phyloP scores from a whole-genome alignment of 2,113 vertebrate species.

The Paradisaea rubra region DNA sequence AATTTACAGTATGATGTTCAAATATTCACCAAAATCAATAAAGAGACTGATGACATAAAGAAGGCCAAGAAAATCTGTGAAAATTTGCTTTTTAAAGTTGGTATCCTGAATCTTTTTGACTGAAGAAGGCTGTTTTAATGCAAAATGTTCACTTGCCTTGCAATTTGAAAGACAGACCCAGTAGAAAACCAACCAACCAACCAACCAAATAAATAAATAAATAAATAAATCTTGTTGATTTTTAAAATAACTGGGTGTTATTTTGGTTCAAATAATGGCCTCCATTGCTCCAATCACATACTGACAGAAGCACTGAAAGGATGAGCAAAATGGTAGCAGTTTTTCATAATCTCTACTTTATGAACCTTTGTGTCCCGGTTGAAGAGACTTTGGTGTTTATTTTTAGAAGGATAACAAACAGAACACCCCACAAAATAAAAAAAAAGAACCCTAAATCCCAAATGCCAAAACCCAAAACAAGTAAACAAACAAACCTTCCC shows the following conservation, averaged over 20 bases:
- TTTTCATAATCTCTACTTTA: neutral
- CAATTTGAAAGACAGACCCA: neutral
- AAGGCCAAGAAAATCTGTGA: neutral
- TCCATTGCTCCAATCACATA: neutral
- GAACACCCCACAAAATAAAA: neutral
- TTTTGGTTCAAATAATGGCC: neutral
- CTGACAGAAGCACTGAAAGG: neutral
- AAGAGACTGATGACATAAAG: neutral
- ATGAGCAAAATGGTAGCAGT: neutral
- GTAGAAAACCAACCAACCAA: neutral
- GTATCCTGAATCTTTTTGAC: neutral
- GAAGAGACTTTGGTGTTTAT: neutral
- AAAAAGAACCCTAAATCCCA: too few relatives aligned
- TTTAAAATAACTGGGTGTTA: neutral
- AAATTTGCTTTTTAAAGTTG: neutral
- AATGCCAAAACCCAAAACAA: neutral
- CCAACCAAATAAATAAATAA: too few relatives aligned
- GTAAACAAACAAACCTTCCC: rapidly evolving
- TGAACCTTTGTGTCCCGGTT: neutral
- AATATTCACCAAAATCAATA: neutral
- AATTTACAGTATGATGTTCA: neutral
- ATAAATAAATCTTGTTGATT: neutral
- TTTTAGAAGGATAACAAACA: neutral
- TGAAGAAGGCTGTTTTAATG: neutral
- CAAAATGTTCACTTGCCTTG: neutral